phyloP scores from a whole-genome alignment of 2,113 vertebrate species.

The Pseudorasbora parva region DNA sequence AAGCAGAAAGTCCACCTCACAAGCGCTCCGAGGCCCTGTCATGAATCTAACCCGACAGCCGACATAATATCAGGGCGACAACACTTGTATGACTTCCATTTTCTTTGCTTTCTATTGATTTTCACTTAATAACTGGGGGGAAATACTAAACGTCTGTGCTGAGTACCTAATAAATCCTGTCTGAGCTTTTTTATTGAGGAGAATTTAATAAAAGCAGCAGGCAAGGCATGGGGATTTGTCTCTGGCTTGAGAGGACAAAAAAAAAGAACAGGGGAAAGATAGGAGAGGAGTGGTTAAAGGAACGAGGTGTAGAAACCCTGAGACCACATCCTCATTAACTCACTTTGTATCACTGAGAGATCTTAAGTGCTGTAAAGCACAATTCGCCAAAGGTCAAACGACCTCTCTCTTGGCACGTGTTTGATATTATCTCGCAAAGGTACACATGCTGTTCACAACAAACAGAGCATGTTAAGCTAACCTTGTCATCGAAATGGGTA shows the following conservation, averaged over 20 bases:
- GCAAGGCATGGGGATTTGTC: conserved; percentile 94
- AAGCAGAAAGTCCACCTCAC: conserved; percentile 99
- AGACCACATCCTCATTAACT: conserved; percentile 68
- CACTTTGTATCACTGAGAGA: conserved; percentile 54
- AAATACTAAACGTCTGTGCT: conserved; percentile 99
- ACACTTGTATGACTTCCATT: conserved; percentile 99
- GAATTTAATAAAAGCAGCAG: conserved; percentile 99
- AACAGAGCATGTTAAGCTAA: conserved; percentile 41
- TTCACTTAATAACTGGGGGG: conserved; percentile 99
- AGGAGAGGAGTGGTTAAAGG: conserved; percentile 54
- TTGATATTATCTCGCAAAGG: conserved; percentile 58
- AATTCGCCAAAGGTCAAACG: conserved; percentile 54
- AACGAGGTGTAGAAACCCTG: conserved; percentile 61
- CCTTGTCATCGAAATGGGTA: conserved; percentile 31
- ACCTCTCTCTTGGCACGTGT: conserved; percentile 52
- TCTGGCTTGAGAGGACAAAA: conserved; percentile 84
- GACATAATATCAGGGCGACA: conserved; percentile 99
- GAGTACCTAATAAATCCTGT: conserved; percentile 99
- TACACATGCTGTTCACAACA: conserved; percentile 50
- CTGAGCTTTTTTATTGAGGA: conserved; percentile 99
- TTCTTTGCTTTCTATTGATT: conserved; percentile 99
- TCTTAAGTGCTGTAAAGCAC: conserved; percentile 63
- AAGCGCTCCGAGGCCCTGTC: conserved; percentile 86
- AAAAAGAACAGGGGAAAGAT: conserved; percentile 59
- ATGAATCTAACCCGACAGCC: conserved; percentile 99